Conservation (phyloP, 2,888 invertebrate species). For the Carpatolechia fugitivella region DNA sequence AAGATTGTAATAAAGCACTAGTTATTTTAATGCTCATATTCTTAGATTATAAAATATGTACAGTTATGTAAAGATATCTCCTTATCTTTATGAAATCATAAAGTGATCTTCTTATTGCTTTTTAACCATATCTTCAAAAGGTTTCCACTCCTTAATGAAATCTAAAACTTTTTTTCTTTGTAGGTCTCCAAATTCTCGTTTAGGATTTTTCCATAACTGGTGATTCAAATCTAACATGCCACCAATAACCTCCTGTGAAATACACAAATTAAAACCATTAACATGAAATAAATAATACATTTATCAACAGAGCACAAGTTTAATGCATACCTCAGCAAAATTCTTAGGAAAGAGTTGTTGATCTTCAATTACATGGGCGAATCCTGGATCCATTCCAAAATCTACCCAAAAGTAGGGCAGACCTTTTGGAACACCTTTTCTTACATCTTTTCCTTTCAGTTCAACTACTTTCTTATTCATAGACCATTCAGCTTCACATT, state of each 20-base stretch:
- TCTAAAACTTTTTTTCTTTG: conserved; percentile 87
- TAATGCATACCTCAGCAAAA: conserved; percentile 88
- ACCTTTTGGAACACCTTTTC: conserved; percentile 92
- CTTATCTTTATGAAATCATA: too few relatives aligned
- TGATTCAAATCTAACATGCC: conserved; percentile 96
- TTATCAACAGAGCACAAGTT: background rate
- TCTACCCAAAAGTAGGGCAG: conserved; percentile 97
- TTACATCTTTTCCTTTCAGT: conserved; percentile 83
- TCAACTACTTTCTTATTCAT: conserved; percentile 91
- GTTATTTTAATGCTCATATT: too few relatives aligned
- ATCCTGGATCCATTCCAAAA: conserved; percentile 94
- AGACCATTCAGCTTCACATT: conserved; percentile 97
- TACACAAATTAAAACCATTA: too few relatives aligned
- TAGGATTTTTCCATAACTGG: conserved; percentile 90
- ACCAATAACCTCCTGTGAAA: conserved; percentile 90
- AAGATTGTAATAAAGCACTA: conserved; percentile 12
- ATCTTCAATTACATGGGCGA: conserved; percentile 98
- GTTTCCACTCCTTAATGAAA: conserved; percentile 85
- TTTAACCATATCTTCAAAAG: conserved; percentile 71
- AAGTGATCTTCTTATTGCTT: background rate
- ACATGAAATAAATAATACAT: too few relatives aligned
- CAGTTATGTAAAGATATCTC: too few relatives aligned
- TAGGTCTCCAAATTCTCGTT: conserved; percentile 85
- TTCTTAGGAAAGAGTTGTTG: conserved; percentile 90
- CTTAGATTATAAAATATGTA: too few relatives aligned